Base-by-base conservation (phyloP, 1,140 invertebrate species). In the Papilio xuthus region DNA sequence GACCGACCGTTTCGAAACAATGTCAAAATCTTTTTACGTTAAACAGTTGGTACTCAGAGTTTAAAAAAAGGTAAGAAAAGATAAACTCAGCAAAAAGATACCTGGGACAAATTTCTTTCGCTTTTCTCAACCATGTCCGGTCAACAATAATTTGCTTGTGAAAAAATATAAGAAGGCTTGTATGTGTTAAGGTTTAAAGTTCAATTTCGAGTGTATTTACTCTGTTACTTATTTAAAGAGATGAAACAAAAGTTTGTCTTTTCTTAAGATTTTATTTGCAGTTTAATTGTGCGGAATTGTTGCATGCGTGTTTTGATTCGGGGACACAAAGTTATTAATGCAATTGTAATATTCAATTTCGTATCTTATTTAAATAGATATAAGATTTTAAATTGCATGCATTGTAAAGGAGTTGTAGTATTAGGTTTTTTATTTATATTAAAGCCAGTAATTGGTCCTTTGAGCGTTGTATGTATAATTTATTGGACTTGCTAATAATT, bases 231-330 rank as follows among this genome's bases (percentile, higher is more conserved):
- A 37, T 77, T 79, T 81, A 4, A 13, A 10, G 23, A 69, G 13
- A 42, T 41, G 67, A 73, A 81, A 82, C 12, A 56, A 50, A 83
- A 76, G 10, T 79, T 87, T 80, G 82, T 81, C n/a, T 47, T 56
- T 37, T 84, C 85, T 80, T 78, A 83, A 85, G 83, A 89, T 89
- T 90, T 90, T 89, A 85, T 88, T 88, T 86, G 79, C 76, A 83
- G 86, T 88, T 92, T 91, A 92, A 92, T 92, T 92, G 89, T 85
- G 84, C 84, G 83, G 87, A 91, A 90, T 89, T 89, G 87, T 91
- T 85, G 85, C 89, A 87, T 88, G 86, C 88, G 77, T 88, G 89
- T 92, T 88, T 83, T 84, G 81, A 87, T 83, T 82, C 80, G 77
- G 67, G 78, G 77, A 78, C 75, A 82, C 85, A 83, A 86, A 77